phyloP scores from a whole-genome alignment of 2,797 vertebrate species.

The Manis crassicaudata region DNA sequence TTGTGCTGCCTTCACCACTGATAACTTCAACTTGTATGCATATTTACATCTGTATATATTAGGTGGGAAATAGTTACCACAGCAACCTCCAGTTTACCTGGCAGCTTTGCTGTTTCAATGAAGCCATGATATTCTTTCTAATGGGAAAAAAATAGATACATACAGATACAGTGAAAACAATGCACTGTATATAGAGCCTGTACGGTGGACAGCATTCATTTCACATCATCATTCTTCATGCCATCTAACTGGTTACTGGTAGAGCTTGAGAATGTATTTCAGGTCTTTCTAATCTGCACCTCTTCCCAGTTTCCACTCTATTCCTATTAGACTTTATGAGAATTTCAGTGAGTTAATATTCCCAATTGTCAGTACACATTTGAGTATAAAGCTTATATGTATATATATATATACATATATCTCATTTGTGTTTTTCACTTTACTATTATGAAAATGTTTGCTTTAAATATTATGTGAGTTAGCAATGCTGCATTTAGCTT shows the following conservation, averaged over 20 bases:
- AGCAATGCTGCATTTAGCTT: background rate
- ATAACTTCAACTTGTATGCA: slow-evolving; percentile 31
- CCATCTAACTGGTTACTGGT: background rate
- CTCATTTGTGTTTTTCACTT: background rate
- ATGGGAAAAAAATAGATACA: background rate
- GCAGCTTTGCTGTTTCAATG: slow-evolving; percentile 37
- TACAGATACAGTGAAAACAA: background rate
- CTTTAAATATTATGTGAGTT: slow-evolving; percentile 5
- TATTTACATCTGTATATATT: slow-evolving; percentile 19
- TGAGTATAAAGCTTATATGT: background rate
- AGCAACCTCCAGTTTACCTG: slow-evolving; percentile 8
- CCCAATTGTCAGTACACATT: background rate
- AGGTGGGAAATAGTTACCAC: slow-evolving; percentile 15
- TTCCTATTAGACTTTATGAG: background rate
- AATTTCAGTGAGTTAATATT: background rate
- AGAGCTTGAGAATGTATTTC: background rate
- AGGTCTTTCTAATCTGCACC: background rate
- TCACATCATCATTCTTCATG: background rate
- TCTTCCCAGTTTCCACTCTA: background rate
- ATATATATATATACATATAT: background rate
- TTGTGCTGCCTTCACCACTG: background rate
- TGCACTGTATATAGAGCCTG: background rate
- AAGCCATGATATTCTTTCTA: background rate
- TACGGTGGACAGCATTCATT: background rate
- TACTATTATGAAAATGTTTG: background rate